Evolutionary conservation across 2,797 vertebrate species (phyloP).

Genomic region (Schizopygopsis pylzovi): DNA sequence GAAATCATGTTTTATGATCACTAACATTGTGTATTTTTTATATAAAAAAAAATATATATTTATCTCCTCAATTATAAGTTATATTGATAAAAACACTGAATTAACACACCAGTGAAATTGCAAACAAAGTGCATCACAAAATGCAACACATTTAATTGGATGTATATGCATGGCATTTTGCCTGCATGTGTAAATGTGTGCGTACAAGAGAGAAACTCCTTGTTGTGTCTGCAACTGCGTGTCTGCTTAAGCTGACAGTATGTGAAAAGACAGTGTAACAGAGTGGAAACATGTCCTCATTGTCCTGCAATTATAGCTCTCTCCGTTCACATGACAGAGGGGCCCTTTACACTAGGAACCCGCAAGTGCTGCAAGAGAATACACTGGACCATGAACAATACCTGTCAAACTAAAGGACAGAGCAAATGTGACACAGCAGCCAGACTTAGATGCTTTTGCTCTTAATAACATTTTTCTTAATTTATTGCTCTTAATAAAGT

Average conservation of each 20-base stretch:
- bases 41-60: background rate
- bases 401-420: conserved; percentile 47
- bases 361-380: conserved; percentile 29
- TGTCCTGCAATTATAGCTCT: conserved; percentile 64
- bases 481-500: too few relatives aligned
- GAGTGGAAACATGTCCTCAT: conserved; percentile 64
- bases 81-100: background rate
- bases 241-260: conserved; percentile 53
- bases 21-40: background rate
- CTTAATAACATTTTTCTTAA: too few relatives aligned
- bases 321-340: conserved; percentile 55
- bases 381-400: conserved; percentile 53
- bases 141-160: background rate
- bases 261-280: conserved; percentile 61
- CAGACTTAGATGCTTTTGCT: conserved; percentile 36
- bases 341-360: conserved; percentile 43
- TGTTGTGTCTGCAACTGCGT: conserved; percentile 53
- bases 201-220: background rate
- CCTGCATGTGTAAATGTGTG: background rate
- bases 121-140: background rate
- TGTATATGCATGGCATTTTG: background rate
- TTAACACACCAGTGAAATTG: background rate
- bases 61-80: background rate
- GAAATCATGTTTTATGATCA: background rate
- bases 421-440: conserved; percentile 39